phyloP scores from a whole-genome alignment of 2,888 invertebrate genomes.

The Carcina quercana region DNA sequence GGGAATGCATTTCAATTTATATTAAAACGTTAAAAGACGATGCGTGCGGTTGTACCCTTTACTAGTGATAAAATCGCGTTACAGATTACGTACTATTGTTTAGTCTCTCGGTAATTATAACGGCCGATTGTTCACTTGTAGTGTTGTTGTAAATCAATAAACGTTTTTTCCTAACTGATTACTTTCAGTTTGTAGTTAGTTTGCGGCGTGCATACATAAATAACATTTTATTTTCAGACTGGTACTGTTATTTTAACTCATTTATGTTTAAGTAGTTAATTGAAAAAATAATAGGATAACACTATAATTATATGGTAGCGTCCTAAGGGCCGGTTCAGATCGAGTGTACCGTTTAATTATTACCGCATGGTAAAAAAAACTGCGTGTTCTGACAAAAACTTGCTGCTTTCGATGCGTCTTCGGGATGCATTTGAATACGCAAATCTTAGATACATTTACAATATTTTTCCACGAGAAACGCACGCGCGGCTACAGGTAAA shows the following conservation, averaged over 20 bases:
- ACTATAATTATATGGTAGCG: slow-evolving; percentile 26
- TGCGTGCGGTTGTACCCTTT: no score
- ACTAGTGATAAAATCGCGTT: no score
- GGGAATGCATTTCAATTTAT: slow-evolving; percentile 53
- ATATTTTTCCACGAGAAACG: no score
- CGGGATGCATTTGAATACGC: no score
- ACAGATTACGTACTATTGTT: slow-evolving; percentile 25
- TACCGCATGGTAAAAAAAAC: no score
- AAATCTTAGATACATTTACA: no score
- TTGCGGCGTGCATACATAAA: slow-evolving; percentile 14
- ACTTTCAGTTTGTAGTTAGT: slow-evolving; percentile 21
- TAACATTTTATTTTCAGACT: slow-evolving; percentile 15
- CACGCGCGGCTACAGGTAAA: no score
- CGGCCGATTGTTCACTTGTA: slow-evolving; percentile 43
- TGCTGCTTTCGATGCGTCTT: no score
- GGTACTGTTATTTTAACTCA: slow-evolving; percentile 18
- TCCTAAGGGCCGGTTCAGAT: no score
- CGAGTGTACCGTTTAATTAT: no score
- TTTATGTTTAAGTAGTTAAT: slow-evolving; percentile 20
- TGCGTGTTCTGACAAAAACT: no score
- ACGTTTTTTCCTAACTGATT: slow-evolving; percentile 31
- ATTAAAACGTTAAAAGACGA: slow-evolving; percentile 6
- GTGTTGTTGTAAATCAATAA: slow-evolving; percentile 49
- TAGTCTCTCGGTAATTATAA: slow-evolving; percentile 21
- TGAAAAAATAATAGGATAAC: slow-evolving; percentile 17